Conservation (phyloP, 2,113 vertebrate species). For the Colius striatus region DNA sequence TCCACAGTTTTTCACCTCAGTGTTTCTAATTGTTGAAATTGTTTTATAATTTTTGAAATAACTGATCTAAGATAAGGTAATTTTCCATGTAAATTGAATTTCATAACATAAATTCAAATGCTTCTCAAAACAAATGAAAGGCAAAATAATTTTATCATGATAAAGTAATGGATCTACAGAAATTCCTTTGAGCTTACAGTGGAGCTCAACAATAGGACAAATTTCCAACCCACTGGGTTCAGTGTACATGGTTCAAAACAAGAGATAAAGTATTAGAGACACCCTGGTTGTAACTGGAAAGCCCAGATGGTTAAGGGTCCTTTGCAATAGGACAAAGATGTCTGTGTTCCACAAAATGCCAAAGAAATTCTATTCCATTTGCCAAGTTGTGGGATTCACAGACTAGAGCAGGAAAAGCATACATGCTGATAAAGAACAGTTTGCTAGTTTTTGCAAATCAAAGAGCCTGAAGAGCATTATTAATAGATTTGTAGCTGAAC, state of each 20-base stretch:
- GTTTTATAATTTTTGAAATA: neutral
- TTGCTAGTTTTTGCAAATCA: neutral
- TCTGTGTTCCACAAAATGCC: constrained; percentile 36
- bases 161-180: neutral
- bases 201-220: neutral
- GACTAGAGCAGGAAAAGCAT: neutral
- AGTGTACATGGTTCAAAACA: neutral
- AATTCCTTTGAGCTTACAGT: neutral
- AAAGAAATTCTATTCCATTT: constrained; percentile 1
- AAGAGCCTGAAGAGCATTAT: constrained; percentile 29
- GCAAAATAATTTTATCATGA: neutral
- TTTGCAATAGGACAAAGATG: constrained; percentile 29
- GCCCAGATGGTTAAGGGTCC: neutral
- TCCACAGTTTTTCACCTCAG: neutral
- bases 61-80: neutral
- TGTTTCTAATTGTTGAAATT: neutral
- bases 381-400: neutral
- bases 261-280: constrained; percentile 3
- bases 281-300: constrained; percentile 17
- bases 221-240: neutral
- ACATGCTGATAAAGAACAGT: neutral
- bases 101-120: neutral
- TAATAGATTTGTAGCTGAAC: constrained; percentile 6
- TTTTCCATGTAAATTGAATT: neutral
- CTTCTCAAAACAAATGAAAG: neutral